These are phyloP conservation scores for Porites lutea DNA, from an alignment of 64 coral and sea anemone genomes.

Conservation along the genomic window DNA sequence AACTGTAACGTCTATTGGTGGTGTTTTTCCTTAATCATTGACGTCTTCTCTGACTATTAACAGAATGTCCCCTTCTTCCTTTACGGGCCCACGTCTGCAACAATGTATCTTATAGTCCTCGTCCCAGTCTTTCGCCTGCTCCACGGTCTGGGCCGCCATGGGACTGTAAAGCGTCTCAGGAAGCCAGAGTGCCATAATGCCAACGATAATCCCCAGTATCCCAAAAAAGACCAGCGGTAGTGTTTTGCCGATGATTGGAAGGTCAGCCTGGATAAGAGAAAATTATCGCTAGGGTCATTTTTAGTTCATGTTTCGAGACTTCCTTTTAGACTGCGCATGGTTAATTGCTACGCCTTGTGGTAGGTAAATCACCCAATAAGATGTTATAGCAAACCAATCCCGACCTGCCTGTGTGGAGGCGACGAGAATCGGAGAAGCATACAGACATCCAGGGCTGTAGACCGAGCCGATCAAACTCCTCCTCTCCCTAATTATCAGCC, in stretches of 20 bases:
- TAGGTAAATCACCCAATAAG: too few relatives aligned
- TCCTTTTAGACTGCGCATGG: too few relatives aligned
- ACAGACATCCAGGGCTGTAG: too few relatives aligned
- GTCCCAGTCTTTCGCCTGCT: conserved; percentile 75
- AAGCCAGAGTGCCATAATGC: conserved; percentile 76
- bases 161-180: conserved; percentile 82
- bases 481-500: too few relatives aligned
- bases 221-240: conserved; percentile 90
- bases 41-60: background rate
- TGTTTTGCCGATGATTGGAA: conserved; percentile 68
- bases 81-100: background rate
- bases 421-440: too few relatives aligned
- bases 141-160: conserved; percentile 81
- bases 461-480: too few relatives aligned
- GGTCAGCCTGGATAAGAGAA: conserved; percentile 68
- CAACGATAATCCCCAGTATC: conserved; percentile 55
- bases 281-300: background rate
- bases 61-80: background rate
- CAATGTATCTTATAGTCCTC: conserved; percentile 80
- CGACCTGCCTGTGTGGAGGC: too few relatives aligned
- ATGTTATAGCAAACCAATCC: too few relatives aligned
- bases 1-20: background rate
- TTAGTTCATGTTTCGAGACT: too few relatives aligned
- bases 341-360: too few relatives aligned
- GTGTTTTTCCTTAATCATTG: background rate